These are phyloP conservation scores for Calidris pygmaea DNA, from an alignment of 2,113 vertebrate species.

Conservation along the genomic window DNA sequence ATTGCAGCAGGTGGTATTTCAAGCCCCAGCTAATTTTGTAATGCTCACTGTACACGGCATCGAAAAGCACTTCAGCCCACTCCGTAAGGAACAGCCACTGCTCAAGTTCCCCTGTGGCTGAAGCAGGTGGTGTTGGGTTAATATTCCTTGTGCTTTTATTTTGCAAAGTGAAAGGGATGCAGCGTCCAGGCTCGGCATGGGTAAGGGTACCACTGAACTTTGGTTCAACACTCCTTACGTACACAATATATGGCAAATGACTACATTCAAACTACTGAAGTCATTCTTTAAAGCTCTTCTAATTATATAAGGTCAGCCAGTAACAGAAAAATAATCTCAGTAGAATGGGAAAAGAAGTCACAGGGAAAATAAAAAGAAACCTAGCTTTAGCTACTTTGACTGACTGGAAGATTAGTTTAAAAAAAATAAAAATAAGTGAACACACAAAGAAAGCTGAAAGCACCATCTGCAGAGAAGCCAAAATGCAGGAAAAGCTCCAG, in stretches of 20 bases:
- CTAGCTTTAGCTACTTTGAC: background rate
- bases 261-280: background rate
- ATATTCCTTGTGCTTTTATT: background rate
- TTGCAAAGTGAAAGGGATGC: background rate
- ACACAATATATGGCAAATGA: background rate
- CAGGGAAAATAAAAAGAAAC: background rate
- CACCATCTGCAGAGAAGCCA: background rate
- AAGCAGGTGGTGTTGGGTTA: background rate
- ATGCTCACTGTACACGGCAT: accelerated
- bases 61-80: background rate
- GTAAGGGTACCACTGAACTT: background rate
- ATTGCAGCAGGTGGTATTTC: background rate
- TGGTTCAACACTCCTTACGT: background rate
- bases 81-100: background rate
- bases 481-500: background rate
- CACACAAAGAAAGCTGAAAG: background rate
- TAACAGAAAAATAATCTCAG: background rate
- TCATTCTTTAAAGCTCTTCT: slow-evolving; percentile 13
- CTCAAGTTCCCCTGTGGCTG: accelerated
- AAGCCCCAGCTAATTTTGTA: background rate
- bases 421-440: background rate
- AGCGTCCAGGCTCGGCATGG: too few relatives aligned
- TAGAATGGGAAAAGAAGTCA: background rate
- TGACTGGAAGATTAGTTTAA: background rate
- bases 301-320: background rate